phyloP scores from a whole-genome alignment of 2,888 invertebrate genomes.

The Ophion ellenae region DNA sequence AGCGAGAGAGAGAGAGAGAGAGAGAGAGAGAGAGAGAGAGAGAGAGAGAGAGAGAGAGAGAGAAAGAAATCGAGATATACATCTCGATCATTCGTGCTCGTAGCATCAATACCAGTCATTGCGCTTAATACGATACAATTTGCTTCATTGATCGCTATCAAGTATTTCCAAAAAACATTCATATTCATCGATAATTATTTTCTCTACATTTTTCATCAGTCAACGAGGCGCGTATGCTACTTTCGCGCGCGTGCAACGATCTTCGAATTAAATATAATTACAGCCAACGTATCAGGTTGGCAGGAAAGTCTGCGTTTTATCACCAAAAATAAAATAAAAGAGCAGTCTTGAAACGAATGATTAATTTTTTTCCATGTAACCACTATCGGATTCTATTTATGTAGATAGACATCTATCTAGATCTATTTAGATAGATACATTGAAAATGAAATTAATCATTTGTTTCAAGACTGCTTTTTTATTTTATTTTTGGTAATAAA shows the following conservation, averaged over 20 bases:
- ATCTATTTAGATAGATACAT: too few species aligned
- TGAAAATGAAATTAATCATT: too few species aligned
- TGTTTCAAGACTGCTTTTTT: too few species aligned
- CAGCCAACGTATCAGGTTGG: too few species aligned
- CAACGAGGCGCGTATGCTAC: background rate
- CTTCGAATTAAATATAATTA: too few species aligned
- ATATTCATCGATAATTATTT: background rate
- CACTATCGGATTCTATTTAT: too few species aligned
- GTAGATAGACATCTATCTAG: too few species aligned
- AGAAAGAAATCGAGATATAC: conserved; percentile 18
- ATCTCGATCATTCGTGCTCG: conserved; percentile 32
- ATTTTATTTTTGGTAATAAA: too few species aligned
- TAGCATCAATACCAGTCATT: conserved; percentile 44
- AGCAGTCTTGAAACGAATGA: too few species aligned
- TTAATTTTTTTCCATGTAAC: too few species aligned
- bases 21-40: conserved; percentile 13
- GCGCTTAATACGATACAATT: conserved; percentile 28
- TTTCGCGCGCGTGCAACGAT: background rate
- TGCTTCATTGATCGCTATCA: conserved; percentile 32
- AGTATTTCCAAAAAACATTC: conserved; percentile 36
- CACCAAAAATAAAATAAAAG: too few species aligned
- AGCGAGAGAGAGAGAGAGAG: background rate
- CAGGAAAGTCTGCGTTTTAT: too few species aligned
- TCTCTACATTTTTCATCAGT: conserved; percentile 20
- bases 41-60: conserved; percentile 2